Base-by-base conservation (phyloP, 2,797 vertebrate species). In the Momotus momota region DNA sequence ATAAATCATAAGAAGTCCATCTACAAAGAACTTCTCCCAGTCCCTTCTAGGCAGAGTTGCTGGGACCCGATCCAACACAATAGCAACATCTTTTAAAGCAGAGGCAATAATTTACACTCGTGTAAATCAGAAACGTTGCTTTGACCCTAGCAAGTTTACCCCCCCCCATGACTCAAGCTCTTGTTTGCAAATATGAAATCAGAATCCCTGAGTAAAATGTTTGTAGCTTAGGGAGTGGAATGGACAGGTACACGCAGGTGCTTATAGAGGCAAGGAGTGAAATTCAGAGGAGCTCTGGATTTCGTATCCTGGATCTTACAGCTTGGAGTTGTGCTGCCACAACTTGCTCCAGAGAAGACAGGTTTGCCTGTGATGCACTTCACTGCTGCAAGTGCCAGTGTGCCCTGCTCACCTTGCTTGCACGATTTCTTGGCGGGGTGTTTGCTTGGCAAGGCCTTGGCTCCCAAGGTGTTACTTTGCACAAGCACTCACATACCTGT, bases 401-500 rank as follows among this genome's bases (percentile, higher is more conserved):
- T 33, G 46, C 29, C 51, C 78, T 14, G 1, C 38, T 52, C 15
- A 31, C 29, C 5, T 35, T 11, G 14, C 41, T 84, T 84, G 62
- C 58, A 70, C 89, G 52, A 6, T 4, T 21, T 20, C 65, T 27
- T 15, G 17, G 14, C 1, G 2, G 29, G 5, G 9, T 27, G 9
- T 18, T 8, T 64, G 14, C 38, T 21, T 10, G 35, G 21, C 0
- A 3, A 29, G 20, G 14, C 21, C 66, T 78, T 0, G 0, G 57
- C 10, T 85, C 35, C 41, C 2, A 2, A 41, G 26, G 35, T 25
- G 25, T 46, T 71, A 35, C 67, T 57, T 25, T 71, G 61, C 31
- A 79, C 51, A 43, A 40, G 25, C 31, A 45, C 27, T 31, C 1
- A 0, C 19, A 7, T 23, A 12, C 35, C 58, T 33, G 29, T 4